Evolutionary conservation across 2,113 vertebrate genomes (phyloP).

Genomic region (Cochlearius cochlearius): DNA sequence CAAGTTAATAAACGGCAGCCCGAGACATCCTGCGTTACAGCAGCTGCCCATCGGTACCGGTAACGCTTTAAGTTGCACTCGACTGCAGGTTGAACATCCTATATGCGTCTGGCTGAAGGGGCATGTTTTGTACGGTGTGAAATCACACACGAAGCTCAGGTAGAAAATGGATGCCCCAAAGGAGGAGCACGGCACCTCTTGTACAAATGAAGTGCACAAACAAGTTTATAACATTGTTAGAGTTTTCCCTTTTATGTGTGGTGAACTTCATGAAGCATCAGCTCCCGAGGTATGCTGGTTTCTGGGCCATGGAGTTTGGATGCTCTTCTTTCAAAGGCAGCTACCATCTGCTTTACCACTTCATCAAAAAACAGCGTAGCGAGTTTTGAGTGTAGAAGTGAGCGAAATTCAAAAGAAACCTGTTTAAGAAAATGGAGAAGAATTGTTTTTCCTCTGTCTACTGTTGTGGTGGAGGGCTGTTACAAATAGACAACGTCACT

Average conservation of each 20-base stretch:
- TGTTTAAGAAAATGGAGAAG: constrained; percentile 42
- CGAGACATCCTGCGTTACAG: neutral
- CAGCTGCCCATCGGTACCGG: neutral
- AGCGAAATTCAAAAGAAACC: constrained; percentile 97
- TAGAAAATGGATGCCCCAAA: neutral
- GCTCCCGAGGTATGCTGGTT: constrained; percentile 87
- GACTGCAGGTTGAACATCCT: constrained; percentile 28
- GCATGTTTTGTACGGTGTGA: constrained; percentile 13
- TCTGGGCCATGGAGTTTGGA: constrained; percentile 83
- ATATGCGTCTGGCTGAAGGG: neutral
- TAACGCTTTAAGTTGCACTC: constrained; percentile 36
- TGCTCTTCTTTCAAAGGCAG: constrained; percentile 89
- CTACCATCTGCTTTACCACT: constrained; percentile 96
- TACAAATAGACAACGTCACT: neutral
- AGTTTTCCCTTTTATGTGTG: constrained; percentile 77
- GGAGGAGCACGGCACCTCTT: neutral
- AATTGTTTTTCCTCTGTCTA: neutral
- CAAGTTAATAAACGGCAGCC: neutral
- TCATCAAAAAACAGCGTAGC: constrained; percentile 92
- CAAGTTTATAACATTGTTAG: neutral
- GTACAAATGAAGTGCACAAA: neutral
- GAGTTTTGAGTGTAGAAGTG: constrained; percentile 92
- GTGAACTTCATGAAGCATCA: constrained; percentile 92
- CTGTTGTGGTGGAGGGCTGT: neutral
- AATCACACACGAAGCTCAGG: constrained; percentile 29